A percentile compares a stretch with the other conserved stretches of the same genome.
phyloP scores from a whole-genome alignment of 64 coral and sea anemone species.

The Exaiptasia diaphana region DNA sequence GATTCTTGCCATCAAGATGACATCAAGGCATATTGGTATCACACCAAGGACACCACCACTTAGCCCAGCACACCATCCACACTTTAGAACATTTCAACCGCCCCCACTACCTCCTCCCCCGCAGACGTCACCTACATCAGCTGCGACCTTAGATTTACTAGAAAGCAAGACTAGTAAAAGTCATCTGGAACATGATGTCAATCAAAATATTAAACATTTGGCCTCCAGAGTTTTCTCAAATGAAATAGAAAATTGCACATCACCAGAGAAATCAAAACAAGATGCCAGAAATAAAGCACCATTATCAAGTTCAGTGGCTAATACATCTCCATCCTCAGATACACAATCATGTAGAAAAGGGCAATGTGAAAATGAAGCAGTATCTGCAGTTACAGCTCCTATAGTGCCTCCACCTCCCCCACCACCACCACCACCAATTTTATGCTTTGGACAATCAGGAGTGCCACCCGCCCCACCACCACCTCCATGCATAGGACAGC shows the following conservation, averaged over 20 bases:
- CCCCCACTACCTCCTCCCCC: slow-evolving; percentile 48
- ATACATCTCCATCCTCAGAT: too few species aligned
- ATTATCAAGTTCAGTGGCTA: not conserved
- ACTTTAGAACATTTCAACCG: not conserved
- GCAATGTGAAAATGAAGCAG: too few species aligned
- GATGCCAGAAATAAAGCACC: too few species aligned
- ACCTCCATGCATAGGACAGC: too few species aligned
- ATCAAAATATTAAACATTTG: too few species aligned
- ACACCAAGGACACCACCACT: slow-evolving; percentile 45
- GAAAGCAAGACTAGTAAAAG: slow-evolving; percentile 11
- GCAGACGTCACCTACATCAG: not conserved
- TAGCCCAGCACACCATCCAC: slow-evolving; percentile 13
- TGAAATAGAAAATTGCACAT: too few species aligned
- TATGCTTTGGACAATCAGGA: not conserved
- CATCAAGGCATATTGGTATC: not conserved
- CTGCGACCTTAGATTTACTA: not conserved
- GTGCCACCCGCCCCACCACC: not conserved
- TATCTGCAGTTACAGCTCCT: slow-evolving; percentile 12
- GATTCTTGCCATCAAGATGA: not conserved
- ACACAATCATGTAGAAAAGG: too few species aligned
- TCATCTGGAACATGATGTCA: too few species aligned
- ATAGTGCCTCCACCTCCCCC: too few species aligned
- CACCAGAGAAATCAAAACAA: too few species aligned
- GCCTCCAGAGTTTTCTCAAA: too few species aligned
- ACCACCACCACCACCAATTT: too few species aligned